Conservation (phyloP, 1,140 invertebrate genomes). For the Achatina immaculata region DNA sequence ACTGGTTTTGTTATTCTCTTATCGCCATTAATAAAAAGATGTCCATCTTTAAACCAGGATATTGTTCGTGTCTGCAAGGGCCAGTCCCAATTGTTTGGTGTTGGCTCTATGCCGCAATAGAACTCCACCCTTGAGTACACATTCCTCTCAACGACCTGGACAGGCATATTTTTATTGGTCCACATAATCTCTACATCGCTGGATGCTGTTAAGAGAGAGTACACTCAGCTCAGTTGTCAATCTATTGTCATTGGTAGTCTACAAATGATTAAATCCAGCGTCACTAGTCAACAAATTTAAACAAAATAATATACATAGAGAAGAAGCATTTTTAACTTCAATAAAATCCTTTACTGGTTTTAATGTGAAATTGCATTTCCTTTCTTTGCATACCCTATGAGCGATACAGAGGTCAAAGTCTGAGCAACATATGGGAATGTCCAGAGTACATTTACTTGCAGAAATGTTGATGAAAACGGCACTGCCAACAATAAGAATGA, state of each 20-base stretch:
- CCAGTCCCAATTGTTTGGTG: neutral
- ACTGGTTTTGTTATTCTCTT: neutral
- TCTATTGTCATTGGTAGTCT: too few species aligned
- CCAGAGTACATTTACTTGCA: too few species aligned
- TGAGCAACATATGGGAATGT: too few species aligned
- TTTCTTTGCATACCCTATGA: too few species aligned
- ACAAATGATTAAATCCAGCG: neutral
- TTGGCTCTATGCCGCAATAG: neutral
- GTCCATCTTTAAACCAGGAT: neutral
- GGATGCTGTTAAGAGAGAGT: neutral
- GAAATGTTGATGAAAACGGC: too few species aligned
- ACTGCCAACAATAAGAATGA: too few species aligned
- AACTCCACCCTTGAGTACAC: conserved; percentile 7
- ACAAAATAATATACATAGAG: too few species aligned
- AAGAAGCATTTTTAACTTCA: too few species aligned
- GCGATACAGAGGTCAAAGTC: too few species aligned
- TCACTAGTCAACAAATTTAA: neutral
- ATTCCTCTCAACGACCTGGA: neutral
- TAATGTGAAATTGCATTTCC: too few species aligned
- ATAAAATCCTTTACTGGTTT: too few species aligned
- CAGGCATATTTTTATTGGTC: neutral
- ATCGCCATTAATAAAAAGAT: neutral
- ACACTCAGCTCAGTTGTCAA: too few species aligned
- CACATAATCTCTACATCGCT: neutral
- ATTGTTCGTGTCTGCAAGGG: neutral